These are phyloP conservation scores for Acanthosepion lycidas DNA, from an alignment of 2,888 invertebrate genomes.

Conservation along the genomic window DNA sequence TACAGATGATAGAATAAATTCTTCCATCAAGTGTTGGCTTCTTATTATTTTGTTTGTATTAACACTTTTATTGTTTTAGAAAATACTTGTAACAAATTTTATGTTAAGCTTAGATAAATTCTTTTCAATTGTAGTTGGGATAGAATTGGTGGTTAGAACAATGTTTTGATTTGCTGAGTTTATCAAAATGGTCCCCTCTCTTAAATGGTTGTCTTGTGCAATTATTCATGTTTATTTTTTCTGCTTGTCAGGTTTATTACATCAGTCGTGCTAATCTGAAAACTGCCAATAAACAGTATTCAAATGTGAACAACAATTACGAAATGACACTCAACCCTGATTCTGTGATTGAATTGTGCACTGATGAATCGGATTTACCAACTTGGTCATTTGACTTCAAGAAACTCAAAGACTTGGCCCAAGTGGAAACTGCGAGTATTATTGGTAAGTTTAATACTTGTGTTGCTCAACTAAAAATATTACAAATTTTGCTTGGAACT, in stretches of 20 bases:
- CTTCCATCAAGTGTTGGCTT: no score
- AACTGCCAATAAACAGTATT: conserved; percentile 92
- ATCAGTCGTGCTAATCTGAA: conserved; percentile 90
- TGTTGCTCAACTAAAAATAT: no score
- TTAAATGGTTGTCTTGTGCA: background rate
- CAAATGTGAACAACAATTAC: conserved; percentile 90
- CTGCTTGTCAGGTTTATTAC: conserved; percentile 83
- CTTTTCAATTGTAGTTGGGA: no score
- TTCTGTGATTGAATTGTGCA: conserved; percentile 77
- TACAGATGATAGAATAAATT: no score
- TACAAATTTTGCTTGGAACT: no score
- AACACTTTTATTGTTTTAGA: no score
- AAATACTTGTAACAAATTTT: no score
- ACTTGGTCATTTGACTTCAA: conserved; percentile 85
- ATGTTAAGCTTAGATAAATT: no score
- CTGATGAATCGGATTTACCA: conserved; percentile 81
- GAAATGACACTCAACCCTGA: conserved; percentile 92
- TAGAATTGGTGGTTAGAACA: no score
- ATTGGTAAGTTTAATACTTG: conserved; percentile 79
- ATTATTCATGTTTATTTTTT: background rate
- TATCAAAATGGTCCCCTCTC: no score
- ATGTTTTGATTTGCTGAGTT: no score
- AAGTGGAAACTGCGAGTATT: conserved; percentile 80
- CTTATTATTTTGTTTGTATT: no score
- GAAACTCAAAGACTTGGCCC: conserved; percentile 83